Conservation (phyloP, 2,113 vertebrate genomes). For the Bubo bubo region DNA sequence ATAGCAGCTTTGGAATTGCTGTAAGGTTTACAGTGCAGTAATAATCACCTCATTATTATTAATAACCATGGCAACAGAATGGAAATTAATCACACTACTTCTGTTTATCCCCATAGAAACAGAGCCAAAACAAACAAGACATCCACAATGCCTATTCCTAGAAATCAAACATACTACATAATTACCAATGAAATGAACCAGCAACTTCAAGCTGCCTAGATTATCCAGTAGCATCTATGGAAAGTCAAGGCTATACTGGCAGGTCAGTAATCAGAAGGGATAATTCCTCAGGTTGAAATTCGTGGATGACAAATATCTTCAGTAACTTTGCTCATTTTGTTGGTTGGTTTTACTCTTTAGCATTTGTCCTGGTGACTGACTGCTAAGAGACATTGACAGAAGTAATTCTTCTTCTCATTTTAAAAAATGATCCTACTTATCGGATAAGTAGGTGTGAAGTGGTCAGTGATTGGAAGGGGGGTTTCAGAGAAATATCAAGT, state of each 20-base stretch:
- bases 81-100: slow-evolving; percentile 69
- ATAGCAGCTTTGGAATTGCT: slow-evolving; percentile 42
- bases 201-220: neutral
- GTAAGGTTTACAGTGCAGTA: slow-evolving; percentile 44
- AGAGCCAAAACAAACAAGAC: slow-evolving; percentile 62
- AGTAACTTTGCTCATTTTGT: neutral
- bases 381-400: neutral
- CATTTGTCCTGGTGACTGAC: neutral
- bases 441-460: neutral
- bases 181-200: slow-evolving; percentile 1
- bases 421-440: too few relatives aligned
- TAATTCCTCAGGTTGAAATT: neutral
- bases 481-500: fast-evolving
- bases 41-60: slow-evolving; percentile 77
- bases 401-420: neutral
- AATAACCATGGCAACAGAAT: slow-evolving; percentile 75
- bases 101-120: slow-evolving; percentile 70
- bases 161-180: slow-evolving; percentile 53
- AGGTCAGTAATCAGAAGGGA: neutral
- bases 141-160: slow-evolving; percentile 60
- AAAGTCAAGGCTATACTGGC: neutral
- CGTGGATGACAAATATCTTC: neutral
- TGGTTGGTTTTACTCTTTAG: neutral
- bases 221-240: neutral
- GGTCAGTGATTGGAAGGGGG: neutral